Conservation (phyloP, 2,113 vertebrate genomes). For the Chaetorhynchus papuensis region DNA sequence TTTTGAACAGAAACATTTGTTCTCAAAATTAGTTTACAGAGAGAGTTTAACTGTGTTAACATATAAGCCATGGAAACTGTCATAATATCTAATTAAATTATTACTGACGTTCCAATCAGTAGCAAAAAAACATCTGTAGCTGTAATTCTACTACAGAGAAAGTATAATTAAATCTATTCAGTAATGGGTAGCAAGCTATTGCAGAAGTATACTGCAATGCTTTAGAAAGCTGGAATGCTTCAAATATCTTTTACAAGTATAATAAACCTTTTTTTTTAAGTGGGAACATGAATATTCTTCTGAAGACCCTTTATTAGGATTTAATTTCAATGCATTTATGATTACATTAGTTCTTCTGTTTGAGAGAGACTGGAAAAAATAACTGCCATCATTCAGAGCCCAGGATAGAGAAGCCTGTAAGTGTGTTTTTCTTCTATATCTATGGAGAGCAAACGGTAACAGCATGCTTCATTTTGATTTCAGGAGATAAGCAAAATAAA, state of each 20-base stretch:
- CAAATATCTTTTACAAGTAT: constrained; percentile 39
- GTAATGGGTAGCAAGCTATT: constrained; percentile 52
- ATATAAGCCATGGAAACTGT: constrained; percentile 58
- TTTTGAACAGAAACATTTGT: constrained; percentile 61
- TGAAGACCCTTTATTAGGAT: constrained; percentile 37
- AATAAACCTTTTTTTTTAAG: constrained; percentile 41
- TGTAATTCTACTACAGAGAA: constrained; percentile 54
- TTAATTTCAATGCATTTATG: constrained; percentile 47
- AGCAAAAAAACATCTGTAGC: constrained; percentile 65
- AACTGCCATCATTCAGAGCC: background rate
- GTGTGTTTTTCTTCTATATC: background rate
- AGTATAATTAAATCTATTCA: constrained; percentile 42
- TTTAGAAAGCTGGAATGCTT: constrained; percentile 40
- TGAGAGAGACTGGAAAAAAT: constrained; percentile 19
- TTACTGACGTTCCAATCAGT: constrained; percentile 58
- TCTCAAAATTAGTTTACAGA: constrained; percentile 66
- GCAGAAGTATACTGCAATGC: constrained; percentile 16
- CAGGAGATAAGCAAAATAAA: constrained; percentile 28
- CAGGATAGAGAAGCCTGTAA: background rate
- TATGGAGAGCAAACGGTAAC: background rate
- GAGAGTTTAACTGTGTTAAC: constrained; percentile 58
- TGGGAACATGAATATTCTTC: constrained; percentile 46
- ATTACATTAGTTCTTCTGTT: constrained; percentile 31
- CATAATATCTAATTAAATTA: constrained; percentile 55
- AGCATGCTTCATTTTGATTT: constrained; percentile 9